Evolutionary conservation across 2,113 vertebrate genomes (phyloP).

Genomic region (Bujurquina vittata): DNA sequence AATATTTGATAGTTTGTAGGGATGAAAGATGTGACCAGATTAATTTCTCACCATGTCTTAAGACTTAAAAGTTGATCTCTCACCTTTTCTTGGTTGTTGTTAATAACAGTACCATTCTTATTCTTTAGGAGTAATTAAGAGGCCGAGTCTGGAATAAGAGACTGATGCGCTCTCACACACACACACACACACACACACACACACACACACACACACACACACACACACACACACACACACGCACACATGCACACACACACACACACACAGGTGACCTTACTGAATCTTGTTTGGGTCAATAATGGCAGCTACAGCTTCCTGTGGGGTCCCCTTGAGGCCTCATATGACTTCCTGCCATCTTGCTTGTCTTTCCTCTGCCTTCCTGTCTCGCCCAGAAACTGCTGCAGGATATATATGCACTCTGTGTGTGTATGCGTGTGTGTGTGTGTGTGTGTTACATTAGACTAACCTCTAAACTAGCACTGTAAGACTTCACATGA

Average conservation of each 20-base stretch:
- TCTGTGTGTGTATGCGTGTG: background rate
- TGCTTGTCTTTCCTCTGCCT: constrained; percentile 64
- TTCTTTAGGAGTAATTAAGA: background rate
- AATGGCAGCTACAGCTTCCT: constrained; percentile 74
- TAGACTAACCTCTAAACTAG: background rate
- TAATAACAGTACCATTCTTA: background rate
- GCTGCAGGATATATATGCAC: constrained; percentile 7
- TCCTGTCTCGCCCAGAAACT: constrained; percentile 59
- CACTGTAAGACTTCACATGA: constrained; percentile 23
- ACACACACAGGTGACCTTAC: background rate
- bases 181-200: too few species aligned
- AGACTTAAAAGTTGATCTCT: background rate
- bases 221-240: too few species aligned
- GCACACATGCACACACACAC: background rate
- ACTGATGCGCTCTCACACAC: too few species aligned
- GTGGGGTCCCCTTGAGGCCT: constrained; percentile 50
- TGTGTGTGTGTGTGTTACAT: background rate
- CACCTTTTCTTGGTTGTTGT: constrained; percentile 21
- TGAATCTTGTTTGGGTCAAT: constrained; percentile 46
- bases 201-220: background rate
- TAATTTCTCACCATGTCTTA: background rate
- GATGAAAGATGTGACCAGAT: background rate
- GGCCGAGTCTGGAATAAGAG: background rate
- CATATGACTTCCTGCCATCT: constrained; percentile 80
- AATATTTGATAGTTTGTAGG: background rate